These are phyloP conservation scores for Macrotus californicus DNA, from an alignment of 2,113 vertebrate species.

Conservation along the genomic window DNA sequence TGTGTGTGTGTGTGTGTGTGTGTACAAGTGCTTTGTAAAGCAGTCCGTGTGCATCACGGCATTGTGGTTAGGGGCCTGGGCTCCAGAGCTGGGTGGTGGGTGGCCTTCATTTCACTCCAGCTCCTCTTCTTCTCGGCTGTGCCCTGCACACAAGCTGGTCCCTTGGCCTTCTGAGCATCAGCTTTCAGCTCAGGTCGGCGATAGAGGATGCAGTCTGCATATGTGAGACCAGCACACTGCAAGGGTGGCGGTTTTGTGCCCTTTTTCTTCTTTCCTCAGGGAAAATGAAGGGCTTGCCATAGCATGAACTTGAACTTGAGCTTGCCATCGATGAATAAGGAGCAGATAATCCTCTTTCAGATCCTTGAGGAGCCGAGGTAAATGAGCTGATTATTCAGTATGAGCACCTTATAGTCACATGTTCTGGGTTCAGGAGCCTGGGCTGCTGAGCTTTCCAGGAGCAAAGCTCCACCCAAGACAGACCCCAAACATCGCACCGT, in stretches of 20 bases:
- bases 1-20: background rate
- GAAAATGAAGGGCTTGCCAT: background rate
- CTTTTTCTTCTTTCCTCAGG: background rate
- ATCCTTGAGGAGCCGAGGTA: background rate
- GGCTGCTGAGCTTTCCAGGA: background rate
- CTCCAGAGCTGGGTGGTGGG: background rate
- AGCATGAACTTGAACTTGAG: background rate
- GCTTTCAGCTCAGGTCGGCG: background rate
- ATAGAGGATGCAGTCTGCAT: accelerated
- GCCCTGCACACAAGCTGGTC: background rate
- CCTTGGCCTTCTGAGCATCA: background rate
- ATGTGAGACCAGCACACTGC: background rate
- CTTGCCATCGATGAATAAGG: background rate
- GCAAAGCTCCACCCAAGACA: background rate
- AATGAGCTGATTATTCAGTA: background rate
- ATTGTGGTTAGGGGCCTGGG: too few relatives aligned
- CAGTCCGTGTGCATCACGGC: background rate
- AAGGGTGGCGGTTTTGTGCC: background rate
- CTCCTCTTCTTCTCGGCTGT: background rate
- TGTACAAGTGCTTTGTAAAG: background rate
- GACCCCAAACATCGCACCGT: background rate
- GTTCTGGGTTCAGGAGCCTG: background rate
- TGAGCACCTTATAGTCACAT: background rate
- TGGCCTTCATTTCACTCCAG: background rate
- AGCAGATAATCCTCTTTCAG: background rate